Percentiles rank a stretch among this genome's conserved stretches.
These are phyloP conservation scores for Phorcus lineatus DNA, from an alignment of 2,888 invertebrate species.

Conservation along the genomic window DNA sequence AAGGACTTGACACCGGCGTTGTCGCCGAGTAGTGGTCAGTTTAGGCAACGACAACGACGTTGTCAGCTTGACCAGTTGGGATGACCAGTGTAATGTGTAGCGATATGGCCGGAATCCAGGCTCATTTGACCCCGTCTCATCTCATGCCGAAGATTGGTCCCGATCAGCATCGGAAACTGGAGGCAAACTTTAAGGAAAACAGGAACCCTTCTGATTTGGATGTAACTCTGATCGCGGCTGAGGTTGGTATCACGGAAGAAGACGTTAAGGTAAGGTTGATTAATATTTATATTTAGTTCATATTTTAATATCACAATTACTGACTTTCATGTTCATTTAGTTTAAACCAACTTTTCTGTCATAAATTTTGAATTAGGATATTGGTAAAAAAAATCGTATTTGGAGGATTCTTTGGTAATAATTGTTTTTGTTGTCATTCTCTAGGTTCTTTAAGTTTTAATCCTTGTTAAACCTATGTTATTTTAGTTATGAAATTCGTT, in stretches of 20 bases:
- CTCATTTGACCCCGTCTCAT: constrained; percentile 60
- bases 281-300: background rate
- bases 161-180: constrained; percentile 77
- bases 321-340: no score
- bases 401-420: no score
- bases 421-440: no score
- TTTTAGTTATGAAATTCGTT: no score
- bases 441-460: no score
- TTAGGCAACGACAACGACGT: no score
- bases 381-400: no score
- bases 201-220: constrained; percentile 78
- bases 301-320: no score
- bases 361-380: no score
- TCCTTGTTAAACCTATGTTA: no score
- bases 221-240: constrained; percentile 78
- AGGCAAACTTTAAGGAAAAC: constrained; percentile 77
- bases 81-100: background rate
- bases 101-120: constrained; percentile 49
- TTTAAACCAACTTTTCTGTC: no score
- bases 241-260: constrained; percentile 77
- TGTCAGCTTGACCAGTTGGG: background rate
- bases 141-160: constrained; percentile 55
- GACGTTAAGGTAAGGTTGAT: constrained; percentile 76
- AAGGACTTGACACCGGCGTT: background rate
- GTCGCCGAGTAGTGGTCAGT: background rate